phyloP scores from a whole-genome alignment of 1,140 invertebrate genomes.

The Drosophila subobscura region DNA sequence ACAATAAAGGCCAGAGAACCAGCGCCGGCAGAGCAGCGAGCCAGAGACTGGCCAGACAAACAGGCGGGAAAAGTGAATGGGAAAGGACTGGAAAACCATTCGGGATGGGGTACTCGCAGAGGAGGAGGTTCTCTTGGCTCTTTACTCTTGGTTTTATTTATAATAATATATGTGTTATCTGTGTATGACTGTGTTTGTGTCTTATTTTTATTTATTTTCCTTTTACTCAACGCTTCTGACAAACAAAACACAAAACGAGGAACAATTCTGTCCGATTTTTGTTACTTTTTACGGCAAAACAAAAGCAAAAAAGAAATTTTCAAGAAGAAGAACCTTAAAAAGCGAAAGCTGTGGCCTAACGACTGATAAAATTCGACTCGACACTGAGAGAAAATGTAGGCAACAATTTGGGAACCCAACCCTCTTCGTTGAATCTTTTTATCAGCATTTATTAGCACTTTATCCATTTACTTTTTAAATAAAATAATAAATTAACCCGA shows the following conservation, averaged over 20 bases:
- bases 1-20: conserved; percentile 67
- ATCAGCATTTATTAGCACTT: no score
- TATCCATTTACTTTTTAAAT: no score
- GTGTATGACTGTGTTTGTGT: conserved; percentile 40
- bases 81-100: not conserved
- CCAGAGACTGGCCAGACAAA: conserved; percentile 53
- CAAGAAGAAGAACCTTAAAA: conserved; percentile 29
- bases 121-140: conserved; percentile 40
- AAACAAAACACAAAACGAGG: conserved; percentile 31
- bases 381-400: conserved; percentile 14
- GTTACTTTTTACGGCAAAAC: conserved; percentile 52
- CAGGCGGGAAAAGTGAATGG: conserved; percentile 60
- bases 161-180: conserved; percentile 57
- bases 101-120: not conserved
- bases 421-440: no score
- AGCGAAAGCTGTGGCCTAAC: conserved; percentile 19
- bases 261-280: conserved; percentile 57
- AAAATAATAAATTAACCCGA: no score
- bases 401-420: not conserved
- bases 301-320: conserved; percentile 39
- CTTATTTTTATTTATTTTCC: conserved; percentile 71
- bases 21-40: conserved; percentile 27
- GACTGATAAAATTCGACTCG: conserved; percentile 28
- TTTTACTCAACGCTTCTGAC: conserved; percentile 63
- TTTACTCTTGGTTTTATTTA: conserved; percentile 70